Percentiles rank a stretch among this genome's conserved stretches.
Evolutionary conservation across 1,140 invertebrate species (phyloP).

Genomic region (Dreissena polymorpha): DNA sequence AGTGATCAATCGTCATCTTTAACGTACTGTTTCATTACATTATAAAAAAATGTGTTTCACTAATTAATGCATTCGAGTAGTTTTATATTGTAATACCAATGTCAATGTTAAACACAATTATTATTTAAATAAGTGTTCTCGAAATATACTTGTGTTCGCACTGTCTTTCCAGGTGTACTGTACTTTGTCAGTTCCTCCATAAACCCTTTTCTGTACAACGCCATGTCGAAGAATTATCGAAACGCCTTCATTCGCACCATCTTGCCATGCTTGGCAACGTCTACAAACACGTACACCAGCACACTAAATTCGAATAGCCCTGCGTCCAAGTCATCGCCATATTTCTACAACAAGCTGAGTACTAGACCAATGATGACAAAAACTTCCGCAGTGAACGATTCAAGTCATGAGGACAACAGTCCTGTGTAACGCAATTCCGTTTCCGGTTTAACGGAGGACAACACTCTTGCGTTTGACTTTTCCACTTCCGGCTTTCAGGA

Average conservation of each 20-base stretch:
- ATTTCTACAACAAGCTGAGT: constrained; percentile 4
- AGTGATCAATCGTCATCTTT: too few species aligned
- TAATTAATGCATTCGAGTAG: too few species aligned
- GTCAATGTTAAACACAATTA: too few species aligned
- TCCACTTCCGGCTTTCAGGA: too few species aligned
- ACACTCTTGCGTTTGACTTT: too few species aligned
- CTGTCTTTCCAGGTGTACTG: constrained; percentile 64
- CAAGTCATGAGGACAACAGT: background rate
- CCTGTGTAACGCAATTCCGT: background rate
- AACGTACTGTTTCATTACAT: too few species aligned
- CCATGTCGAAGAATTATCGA: constrained; percentile 82
- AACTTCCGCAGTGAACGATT: background rate
- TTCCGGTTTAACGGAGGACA: background rate
- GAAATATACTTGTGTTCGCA: too few species aligned
- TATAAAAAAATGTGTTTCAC: too few species aligned
- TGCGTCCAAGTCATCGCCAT: constrained; percentile 13
- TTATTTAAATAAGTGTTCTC: too few species aligned
- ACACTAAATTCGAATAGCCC: background rate
- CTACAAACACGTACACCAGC: background rate
- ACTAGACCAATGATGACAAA: background rate
- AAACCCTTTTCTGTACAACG: constrained; percentile 83
- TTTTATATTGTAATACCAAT: too few species aligned
- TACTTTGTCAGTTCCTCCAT: constrained; percentile 84
- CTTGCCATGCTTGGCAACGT: constrained; percentile 1
- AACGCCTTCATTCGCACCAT: constrained; percentile 77